phyloP scores from a whole-genome alignment of 92 coral and sea anemone genomes.

The Siderastrea radians region DNA sequence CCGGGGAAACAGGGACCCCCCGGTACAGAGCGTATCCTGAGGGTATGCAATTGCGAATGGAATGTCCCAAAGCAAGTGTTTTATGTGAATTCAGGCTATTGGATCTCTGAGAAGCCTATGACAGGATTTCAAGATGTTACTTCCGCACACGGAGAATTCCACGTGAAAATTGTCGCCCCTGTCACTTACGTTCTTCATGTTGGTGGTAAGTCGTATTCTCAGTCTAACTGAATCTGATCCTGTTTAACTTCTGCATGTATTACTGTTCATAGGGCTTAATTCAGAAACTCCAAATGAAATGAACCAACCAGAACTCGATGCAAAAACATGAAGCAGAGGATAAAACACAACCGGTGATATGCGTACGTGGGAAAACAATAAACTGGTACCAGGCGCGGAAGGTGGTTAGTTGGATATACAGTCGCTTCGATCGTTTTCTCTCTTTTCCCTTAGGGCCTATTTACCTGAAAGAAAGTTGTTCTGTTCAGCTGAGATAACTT shows the following conservation, averaged over 20 bases:
- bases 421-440: background rate
- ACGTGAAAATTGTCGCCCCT: slow-evolving; percentile 73
- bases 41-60: slow-evolving; percentile 71
- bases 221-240: background rate
- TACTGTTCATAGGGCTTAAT: background rate
- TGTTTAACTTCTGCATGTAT: background rate
- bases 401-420: background rate
- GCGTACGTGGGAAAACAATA: background rate
- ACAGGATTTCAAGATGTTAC: slow-evolving; percentile 86
- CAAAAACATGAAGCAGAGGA: background rate
- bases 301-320: background rate
- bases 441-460: background rate
- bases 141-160: slow-evolving; percentile 79
- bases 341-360: background rate
- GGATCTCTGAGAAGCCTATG: slow-evolving; percentile 85
- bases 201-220: slow-evolving; percentile 71
- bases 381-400: too few species aligned
- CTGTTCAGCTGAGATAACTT: too few species aligned
- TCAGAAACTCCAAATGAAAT: background rate
- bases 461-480: too few species aligned
- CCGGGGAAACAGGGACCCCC: slow-evolving; percentile 85
- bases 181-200: slow-evolving; percentile 85
- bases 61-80: slow-evolving; percentile 89
- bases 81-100: slow-evolving; percentile 75
- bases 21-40: slow-evolving; percentile 67